These are phyloP conservation scores for Caenorhabditis sinica DNA, from an alignment of 2,888 invertebrate genomes.

Conservation along the genomic window DNA sequence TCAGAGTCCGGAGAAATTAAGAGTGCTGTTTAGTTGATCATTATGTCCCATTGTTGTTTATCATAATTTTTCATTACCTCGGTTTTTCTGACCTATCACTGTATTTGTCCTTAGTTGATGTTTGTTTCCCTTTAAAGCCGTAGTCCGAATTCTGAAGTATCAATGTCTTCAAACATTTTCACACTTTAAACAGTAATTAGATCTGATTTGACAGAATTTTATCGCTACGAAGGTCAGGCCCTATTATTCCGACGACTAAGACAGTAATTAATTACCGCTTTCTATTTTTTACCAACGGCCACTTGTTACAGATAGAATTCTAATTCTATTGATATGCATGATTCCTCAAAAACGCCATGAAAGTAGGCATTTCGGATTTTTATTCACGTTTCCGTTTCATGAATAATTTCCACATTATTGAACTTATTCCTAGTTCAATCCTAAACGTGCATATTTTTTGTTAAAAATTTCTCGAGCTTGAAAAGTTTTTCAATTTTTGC, in stretches of 20 bases:
- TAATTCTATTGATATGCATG: no score
- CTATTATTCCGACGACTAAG: conserved; percentile 8
- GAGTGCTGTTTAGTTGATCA: conserved; percentile 27
- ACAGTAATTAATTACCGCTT: conserved; percentile 23
- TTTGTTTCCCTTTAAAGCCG: conserved; percentile 19
- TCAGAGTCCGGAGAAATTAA: conserved; percentile 47
- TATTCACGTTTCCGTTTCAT: no score
- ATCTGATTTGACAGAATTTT: conserved; percentile 17
- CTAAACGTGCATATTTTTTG: no score
- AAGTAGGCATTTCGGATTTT: no score
- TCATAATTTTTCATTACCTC: conserved; percentile 2
- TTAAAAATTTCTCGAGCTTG: no score
- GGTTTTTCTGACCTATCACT: background rate
- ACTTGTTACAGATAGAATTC: no score
- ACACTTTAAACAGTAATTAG: conserved; percentile 37
- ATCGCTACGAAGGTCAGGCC: conserved; percentile 18
- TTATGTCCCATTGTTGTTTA: conserved; percentile 19
- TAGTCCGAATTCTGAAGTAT: conserved; percentile 20
- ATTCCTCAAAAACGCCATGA: no score
- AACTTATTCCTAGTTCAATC: no score
- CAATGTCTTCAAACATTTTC: background rate
- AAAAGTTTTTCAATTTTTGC: no score
- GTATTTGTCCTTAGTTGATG: conserved; percentile 26
- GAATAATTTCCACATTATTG: no score
- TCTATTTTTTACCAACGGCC: background rate